A percentile compares a stretch with the other conserved stretches of the same genome.
phyloP scores from a whole-genome alignment of 1,140 invertebrate species.

The Adelges cooleyi region DNA sequence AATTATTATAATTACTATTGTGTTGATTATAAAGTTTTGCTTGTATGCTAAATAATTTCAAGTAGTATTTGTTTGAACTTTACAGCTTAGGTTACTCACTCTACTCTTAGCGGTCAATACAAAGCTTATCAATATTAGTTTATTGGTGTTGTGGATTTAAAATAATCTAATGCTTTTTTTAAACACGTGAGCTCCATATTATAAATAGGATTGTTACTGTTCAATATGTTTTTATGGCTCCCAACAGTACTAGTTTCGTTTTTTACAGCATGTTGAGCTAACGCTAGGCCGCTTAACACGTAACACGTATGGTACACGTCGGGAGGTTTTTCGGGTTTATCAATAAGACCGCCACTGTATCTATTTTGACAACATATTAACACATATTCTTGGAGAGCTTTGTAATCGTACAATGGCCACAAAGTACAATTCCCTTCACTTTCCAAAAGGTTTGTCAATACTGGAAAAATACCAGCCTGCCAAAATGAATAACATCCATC shows the following conservation, averaged over 20 bases:
- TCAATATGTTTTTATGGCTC: slow-evolving; percentile 10
- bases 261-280: slow-evolving; percentile 64
- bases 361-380: slow-evolving; percentile 81
- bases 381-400: slow-evolving; percentile 88
- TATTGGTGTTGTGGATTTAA: not conserved
- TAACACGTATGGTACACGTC: slow-evolving; percentile 98
- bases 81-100: not conserved
- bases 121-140: no score
- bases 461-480: slow-evolving; percentile 84
- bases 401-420: slow-evolving; percentile 55
- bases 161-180: slow-evolving; percentile 14
- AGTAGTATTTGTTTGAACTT: not conserved
- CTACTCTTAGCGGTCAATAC: not conserved
- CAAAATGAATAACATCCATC: slow-evolving; percentile 99
- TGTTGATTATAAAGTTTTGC: no score
- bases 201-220: slow-evolving; percentile 10
- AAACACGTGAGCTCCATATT: slow-evolving; percentile 6
- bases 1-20: no score
- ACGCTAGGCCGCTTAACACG: slow-evolving; percentile 82
- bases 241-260: not conserved
- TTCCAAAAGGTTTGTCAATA: slow-evolving; percentile 50
- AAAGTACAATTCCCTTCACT: slow-evolving; percentile 37
- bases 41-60: no score
- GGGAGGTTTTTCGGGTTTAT: slow-evolving; percentile 83
- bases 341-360: slow-evolving; percentile 74